A percentile compares a stretch with the other conserved stretches of the same genome.
Evolutionary conservation across 2,113 vertebrate genomes (phyloP).

Genomic region (Peromyscus maniculatus): DNA sequence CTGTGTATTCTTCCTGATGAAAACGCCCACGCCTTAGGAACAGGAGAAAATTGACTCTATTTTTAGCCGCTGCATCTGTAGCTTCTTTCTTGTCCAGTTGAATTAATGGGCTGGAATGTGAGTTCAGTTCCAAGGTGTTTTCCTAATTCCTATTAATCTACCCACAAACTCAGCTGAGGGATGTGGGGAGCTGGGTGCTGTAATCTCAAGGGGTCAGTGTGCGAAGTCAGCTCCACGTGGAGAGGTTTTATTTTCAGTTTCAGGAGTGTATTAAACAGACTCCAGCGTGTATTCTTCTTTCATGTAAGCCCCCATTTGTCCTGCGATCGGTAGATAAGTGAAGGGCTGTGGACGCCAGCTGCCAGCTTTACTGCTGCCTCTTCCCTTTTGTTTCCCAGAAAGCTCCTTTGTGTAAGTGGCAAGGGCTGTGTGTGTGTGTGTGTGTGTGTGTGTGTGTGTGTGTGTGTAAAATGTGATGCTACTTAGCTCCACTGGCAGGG

Average conservation of each 20-base stretch:
- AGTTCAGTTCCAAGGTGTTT: not conserved
- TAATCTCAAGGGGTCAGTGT: not conserved
- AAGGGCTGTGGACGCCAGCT: not conserved
- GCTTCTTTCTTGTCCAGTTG: not conserved
- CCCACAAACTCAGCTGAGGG: not conserved
- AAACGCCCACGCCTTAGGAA: not conserved
- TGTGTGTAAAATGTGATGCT: not conserved
- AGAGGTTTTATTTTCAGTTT: slow-evolving; percentile 20
- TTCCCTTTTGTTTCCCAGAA: slow-evolving; percentile 48
- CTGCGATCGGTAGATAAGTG: slow-evolving; percentile 75
- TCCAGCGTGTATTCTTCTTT: slow-evolving; percentile 35
- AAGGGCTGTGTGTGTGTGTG: not conserved
- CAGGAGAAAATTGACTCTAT: slow-evolving; percentile 1
- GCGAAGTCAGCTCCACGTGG: not conserved
- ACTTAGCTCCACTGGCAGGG: not conserved
- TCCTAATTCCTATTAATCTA: not conserved
- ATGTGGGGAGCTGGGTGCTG: not conserved
- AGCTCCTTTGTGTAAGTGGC: slow-evolving; percentile 29
- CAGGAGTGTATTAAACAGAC: slow-evolving; percentile 20
- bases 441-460: not conserved
- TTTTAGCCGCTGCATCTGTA: fast-evolving
- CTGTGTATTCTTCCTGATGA: not conserved
- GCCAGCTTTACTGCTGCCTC: slow-evolving; percentile 2
- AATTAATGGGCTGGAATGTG: slow-evolving; percentile 8
- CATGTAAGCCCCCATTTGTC: slow-evolving; percentile 60